phyloP scores from a whole-genome alignment of 2,113 vertebrate species.

The Oreamnos americanus region DNA sequence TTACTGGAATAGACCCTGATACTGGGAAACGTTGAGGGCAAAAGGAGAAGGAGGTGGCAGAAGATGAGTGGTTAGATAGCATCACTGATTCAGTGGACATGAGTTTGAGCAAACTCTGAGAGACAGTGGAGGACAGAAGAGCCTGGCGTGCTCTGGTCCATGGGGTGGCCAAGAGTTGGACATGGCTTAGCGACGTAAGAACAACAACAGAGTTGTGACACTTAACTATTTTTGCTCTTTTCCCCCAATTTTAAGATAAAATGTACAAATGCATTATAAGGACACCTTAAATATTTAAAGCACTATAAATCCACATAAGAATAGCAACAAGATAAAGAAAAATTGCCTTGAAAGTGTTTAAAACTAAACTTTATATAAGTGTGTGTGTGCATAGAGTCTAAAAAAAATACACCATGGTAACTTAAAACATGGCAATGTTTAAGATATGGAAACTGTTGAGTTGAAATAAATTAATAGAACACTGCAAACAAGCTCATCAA shows the following conservation, averaged over 20 bases:
- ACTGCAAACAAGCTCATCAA: slow-evolving; percentile 11
- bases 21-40: background rate
- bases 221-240: background rate
- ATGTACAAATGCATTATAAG: background rate
- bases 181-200: rapidly evolving
- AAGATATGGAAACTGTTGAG: slow-evolving; percentile 15
- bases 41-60: background rate
- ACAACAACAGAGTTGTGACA: background rate
- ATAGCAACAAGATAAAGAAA: background rate
- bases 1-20: background rate
- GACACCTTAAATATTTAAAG: background rate
- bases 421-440: slow-evolving; percentile 4
- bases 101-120: background rate
- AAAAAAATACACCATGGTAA: background rate
- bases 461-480: slow-evolving; percentile 47
- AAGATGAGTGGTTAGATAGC: background rate
- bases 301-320: background rate
- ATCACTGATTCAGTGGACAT: background rate
- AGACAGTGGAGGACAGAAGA: background rate
- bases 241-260: background rate
- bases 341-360: background rate
- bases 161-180: background rate
- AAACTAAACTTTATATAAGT: background rate
- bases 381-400: background rate
- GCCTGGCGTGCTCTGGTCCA: background rate